phyloP scores from a whole-genome alignment of 2,888 invertebrate genomes.

The Polydrusus cervinus region DNA sequence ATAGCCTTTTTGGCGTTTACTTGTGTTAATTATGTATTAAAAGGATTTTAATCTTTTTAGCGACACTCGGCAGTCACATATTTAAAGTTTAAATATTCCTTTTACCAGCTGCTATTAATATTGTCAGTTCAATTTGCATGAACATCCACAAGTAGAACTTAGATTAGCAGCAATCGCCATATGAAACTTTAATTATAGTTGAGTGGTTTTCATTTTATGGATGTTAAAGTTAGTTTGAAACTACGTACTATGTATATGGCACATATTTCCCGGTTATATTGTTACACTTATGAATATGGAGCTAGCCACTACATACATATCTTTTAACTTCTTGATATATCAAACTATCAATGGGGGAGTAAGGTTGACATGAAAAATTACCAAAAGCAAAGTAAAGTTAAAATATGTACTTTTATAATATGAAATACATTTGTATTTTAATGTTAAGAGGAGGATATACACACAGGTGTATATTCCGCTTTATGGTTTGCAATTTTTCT shows the following conservation, averaged over 20 bases:
- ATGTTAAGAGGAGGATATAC: too few relatives aligned
- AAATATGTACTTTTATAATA: too few relatives aligned
- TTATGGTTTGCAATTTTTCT: too few relatives aligned
- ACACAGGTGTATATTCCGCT: too few relatives aligned
- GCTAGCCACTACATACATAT: too few relatives aligned
- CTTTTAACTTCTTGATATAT: too few relatives aligned
- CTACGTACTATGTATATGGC: background rate
- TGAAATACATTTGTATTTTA: too few relatives aligned
- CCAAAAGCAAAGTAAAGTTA: too few relatives aligned
- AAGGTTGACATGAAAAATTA: too few relatives aligned
- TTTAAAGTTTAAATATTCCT: background rate
- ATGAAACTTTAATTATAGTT: constrained; percentile 23
- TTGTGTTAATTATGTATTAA: too few relatives aligned
- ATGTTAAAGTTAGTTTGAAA: background rate
- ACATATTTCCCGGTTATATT: background rate
- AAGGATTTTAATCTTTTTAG: background rate
- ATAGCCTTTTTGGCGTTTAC: too few relatives aligned
- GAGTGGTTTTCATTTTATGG: constrained; percentile 26
- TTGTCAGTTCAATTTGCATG: background rate
- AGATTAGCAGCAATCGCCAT: background rate
- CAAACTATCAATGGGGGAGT: too few relatives aligned
- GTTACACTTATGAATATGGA: background rate
- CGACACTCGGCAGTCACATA: background rate
- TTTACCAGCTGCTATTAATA: background rate
- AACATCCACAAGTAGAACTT: background rate